Evolutionary conservation across 1,140 invertebrate species (phyloP), one percentile per base, ranked within the genome.

Genomic region (Solen grandis): DNA sequence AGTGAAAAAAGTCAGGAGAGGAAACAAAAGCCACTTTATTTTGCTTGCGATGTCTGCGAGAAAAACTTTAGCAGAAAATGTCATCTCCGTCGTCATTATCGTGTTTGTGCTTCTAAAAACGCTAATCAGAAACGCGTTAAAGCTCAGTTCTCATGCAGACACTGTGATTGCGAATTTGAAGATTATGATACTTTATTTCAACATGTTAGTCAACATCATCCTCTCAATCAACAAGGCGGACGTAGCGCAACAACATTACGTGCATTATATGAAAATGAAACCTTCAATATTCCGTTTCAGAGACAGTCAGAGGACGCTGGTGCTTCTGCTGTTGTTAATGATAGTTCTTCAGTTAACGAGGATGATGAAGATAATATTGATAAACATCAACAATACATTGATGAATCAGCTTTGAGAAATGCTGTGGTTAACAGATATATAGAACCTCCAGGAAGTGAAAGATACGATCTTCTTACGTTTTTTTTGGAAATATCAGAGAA

Each of bases 121-220:
- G n/a, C 5, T n/a, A 46, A 46, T 68, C 14, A 13, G 2, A 1
- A 38, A 31, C 1, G 14, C 8, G 27, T 13, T 19, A 55, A 2
- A n/a, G 1, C 19, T n/a, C 3, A 1, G 14, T 35, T 55, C 35
- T 29, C n/a, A 57, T 72, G 68, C 13, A 29, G 29, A 5, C 19
- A 31, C 14, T 72, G 50, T 72, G 25, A 57, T n/a, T n/a, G 52
- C 22, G 2, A 35, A 38, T 72, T 72, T 72, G 38, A 14, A 57
- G 38, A 38, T n/a, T 22, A 55, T 5, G 50, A 55, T 55, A 19
- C 8, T 19, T 72, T 55, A 36, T 46, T 0, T n/a, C 31, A 72
- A 5, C 50, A 72, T 25, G 8, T 29, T 29, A 36, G 0, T 14
- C 29, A 1, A 33, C 10, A 33, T 16, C 60, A 63, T 5, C 29